Percentiles rank a stretch among this genome's conserved stretches.
phyloP scores from a whole-genome alignment of 2,113 vertebrate genomes.

The Regulus satrapa region DNA sequence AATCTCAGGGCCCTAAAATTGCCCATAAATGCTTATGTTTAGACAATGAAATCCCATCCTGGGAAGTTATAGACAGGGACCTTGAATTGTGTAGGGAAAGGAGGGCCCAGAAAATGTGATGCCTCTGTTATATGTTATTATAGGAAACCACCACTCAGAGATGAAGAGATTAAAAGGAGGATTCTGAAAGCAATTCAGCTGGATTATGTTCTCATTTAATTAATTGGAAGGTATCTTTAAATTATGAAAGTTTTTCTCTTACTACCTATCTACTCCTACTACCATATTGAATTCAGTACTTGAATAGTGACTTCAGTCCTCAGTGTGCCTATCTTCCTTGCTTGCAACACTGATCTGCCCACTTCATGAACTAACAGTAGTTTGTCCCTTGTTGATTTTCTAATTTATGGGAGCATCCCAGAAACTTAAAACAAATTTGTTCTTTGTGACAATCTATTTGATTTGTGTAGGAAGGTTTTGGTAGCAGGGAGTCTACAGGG shows the following conservation, averaged over 20 bases:
- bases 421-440: neutral
- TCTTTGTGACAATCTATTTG: neutral
- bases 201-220: neutral
- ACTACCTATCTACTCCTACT: accelerated
- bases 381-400: neutral
- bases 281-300: neutral
- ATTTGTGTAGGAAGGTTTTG: neutral
- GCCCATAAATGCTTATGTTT: neutral
- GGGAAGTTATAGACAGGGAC: neutral
- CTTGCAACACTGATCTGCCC: neutral
- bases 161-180: neutral
- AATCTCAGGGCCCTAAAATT: neutral
- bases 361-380: neutral
- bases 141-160: neutral
- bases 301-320: neutral
- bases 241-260: neutral
- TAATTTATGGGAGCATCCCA: neutral
- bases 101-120: neutral
- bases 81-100: neutral
- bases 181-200: neutral
- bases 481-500: no score
- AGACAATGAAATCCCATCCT: neutral
- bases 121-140: neutral
- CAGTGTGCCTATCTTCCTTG: neutral
- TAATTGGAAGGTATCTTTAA: neutral